phyloP scores from a whole-genome alignment of 2,888 invertebrate species.

The Cerastoderma edule region DNA sequence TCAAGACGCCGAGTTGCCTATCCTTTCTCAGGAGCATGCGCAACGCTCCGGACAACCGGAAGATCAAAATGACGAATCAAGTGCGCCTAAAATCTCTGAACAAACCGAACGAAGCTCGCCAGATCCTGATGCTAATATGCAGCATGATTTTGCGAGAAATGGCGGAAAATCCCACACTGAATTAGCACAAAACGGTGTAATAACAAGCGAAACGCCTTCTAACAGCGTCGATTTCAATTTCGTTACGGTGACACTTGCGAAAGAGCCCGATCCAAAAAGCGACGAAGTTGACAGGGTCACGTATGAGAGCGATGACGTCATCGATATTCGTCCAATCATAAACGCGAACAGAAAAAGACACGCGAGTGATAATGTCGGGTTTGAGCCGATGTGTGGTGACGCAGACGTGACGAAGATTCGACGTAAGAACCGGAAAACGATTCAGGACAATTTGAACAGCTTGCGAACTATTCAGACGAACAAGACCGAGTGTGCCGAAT shows the following conservation, averaged over 20 bases:
- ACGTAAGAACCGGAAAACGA: neutral
- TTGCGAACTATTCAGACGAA: constrained; percentile 4
- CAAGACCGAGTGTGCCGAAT: neutral
- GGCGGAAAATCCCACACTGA: neutral
- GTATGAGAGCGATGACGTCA: constrained; percentile 39
- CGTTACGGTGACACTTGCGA: neutral
- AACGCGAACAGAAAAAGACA: constrained; percentile 53
- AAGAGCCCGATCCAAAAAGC: neutral
- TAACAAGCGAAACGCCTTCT: neutral
- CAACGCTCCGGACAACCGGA: constrained; percentile 7
- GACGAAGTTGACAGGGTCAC: constrained; percentile 53
- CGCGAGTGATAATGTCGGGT: constrained; percentile 34
- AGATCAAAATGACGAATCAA: constrained; percentile 11
- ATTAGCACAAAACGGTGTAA: neutral
- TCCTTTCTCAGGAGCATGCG: neutral
- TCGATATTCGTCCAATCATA: constrained; percentile 56
- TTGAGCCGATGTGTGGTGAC: constrained; percentile 26
- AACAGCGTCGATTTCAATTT: constrained; percentile 24
- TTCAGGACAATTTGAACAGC: constrained; percentile 16
- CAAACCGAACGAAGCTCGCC: neutral
- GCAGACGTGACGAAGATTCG: constrained; percentile 3
- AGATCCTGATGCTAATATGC: constrained; percentile 13
- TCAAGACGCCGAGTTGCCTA: neutral
- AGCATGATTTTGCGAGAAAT: constrained; percentile 29
- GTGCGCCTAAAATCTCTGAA: neutral